These are phyloP conservation scores for Malacoctenus gilli DNA, from an alignment of 2,797 vertebrate species.

Conservation along the genomic window DNA sequence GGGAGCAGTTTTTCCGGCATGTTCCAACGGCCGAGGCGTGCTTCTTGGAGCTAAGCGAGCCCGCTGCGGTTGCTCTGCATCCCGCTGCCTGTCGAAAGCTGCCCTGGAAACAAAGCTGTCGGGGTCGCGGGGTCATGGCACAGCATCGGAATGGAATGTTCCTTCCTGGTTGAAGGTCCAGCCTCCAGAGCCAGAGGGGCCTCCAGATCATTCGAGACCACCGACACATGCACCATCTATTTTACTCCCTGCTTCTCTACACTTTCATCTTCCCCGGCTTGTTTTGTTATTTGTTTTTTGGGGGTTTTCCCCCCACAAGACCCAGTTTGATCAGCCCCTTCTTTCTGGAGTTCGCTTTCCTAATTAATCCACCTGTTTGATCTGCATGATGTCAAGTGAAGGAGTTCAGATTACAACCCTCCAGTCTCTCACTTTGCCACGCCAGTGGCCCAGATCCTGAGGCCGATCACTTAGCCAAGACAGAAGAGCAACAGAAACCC, in stretches of 20 bases:
- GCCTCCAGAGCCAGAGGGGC: slow-evolving; percentile 68
- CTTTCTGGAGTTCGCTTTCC: neutral
- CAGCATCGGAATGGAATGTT: slow-evolving; percentile 78
- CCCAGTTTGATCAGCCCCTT: slow-evolving; percentile 7
- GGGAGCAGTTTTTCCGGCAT: slow-evolving; percentile 59
- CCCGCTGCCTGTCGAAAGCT: slow-evolving; percentile 66
- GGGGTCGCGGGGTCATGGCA: slow-evolving; percentile 64
- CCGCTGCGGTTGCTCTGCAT: slow-evolving; percentile 52
- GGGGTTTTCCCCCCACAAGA: too few relatives aligned
- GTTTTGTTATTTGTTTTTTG: too few relatives aligned
- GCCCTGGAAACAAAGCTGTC: slow-evolving; percentile 70
- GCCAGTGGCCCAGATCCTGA: neutral
- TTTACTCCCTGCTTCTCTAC: slow-evolving; percentile 40
- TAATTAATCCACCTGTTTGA: neutral
- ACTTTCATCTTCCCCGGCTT: slow-evolving; percentile 46
- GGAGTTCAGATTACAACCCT: neutral
- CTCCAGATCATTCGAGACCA: slow-evolving; percentile 70
- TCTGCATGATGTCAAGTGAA: neutral
- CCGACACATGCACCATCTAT: slow-evolving; percentile 64
- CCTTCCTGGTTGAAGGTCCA: slow-evolving; percentile 76
- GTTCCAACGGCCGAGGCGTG: slow-evolving; percentile 60
- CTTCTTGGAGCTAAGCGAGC: slow-evolving; percentile 55
- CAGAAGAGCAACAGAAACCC: neutral
- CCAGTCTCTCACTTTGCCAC: neutral
- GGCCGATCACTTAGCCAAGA: neutral